Evolutionary conservation across 2,888 invertebrate genomes (phyloP), one percentile per base, ranked within the genome.

Genomic region (Bimastos eiseni): DNA sequence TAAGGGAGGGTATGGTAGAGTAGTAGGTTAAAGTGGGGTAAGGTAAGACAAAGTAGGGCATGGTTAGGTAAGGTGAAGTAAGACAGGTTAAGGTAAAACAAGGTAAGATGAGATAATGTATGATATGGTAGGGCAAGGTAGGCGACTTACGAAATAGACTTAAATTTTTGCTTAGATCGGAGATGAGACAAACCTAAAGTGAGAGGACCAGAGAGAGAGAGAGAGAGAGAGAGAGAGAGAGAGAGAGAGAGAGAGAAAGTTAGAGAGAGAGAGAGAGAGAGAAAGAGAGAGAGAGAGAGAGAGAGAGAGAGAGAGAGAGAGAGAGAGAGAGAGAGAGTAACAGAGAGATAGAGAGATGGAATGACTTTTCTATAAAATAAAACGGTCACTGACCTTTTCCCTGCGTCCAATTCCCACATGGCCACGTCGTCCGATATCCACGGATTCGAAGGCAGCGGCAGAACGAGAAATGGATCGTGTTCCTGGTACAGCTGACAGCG

Each of bases 351-450:
- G n/a, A 70, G 19, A 70, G 70, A 70, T 8, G n/a, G 70, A 70
- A n/a, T 8, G 70, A 70, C 70, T n/a, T n/a, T 49, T n/a, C n/a
- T 70, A 30, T n/a, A 70, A n/a, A n/a, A n/a, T 30, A 30, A 44
- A 70, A n/a, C 70, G 70, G 70, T 0, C n/a, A 70, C 70, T 70
- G n/a, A 70, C 70, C n/a, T 70, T 0, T 1, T 21, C 30, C 33
- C 41, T 33, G 36, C 33, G 89, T 89, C 90, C 19, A 89, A 6
- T 44, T 89, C 90, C 99, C 99, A 99, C 95, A 97, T 98, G 90
- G 97, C 96, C 92, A 97, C 96, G 95, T 99, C 99, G 94, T 99
- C 99, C 93, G 97, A 97, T 93, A 98, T 97, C 99, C 99, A 99
- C 91, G 99, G 99, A 96, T 99, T 99, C 90, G 98, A 97, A 93